These are phyloP conservation scores for Ephestia elutella DNA, from an alignment of 1,140 invertebrate species.

Conservation along the genomic window DNA sequence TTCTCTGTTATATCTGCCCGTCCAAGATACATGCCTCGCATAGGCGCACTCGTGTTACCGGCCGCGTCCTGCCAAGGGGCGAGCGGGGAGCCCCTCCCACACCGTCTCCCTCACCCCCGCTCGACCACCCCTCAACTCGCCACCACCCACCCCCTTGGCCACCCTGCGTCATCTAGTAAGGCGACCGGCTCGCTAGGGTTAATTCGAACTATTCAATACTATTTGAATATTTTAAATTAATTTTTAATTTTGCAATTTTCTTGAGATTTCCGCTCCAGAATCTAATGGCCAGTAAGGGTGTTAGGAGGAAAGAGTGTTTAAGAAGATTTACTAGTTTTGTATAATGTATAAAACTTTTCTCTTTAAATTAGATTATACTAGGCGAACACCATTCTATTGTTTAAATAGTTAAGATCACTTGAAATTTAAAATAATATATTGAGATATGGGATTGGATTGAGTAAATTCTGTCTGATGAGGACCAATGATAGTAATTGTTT, in stretches of 20 bases:
- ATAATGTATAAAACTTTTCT: no score
- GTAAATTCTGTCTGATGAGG: no score
- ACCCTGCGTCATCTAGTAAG: slow-evolving; percentile 63
- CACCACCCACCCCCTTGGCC: slow-evolving; percentile 27
- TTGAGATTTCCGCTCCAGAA: not conserved
- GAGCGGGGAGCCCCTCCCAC: slow-evolving; percentile 18
- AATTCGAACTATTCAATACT: slow-evolving; percentile 59
- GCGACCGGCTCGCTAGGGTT: slow-evolving; percentile 65
- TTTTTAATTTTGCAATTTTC: slow-evolving; percentile 27
- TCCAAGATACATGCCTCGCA: slow-evolving; percentile 73
- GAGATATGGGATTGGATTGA: no score
- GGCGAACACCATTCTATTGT: no score
- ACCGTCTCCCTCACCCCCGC: no score
- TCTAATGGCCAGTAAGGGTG: not conserved
- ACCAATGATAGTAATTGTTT: no score
- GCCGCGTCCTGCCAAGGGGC: slow-evolving; percentile 54
- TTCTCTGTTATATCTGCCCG: slow-evolving; percentile 72
- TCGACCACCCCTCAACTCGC: slow-evolving; percentile 20
- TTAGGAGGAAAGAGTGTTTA: not conserved
- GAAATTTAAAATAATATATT: no score
- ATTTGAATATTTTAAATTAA: slow-evolving; percentile 68
- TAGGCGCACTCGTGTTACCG: slow-evolving; percentile 72
- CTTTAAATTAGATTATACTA: no score
- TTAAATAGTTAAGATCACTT: no score
- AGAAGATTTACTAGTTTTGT: no score